Conservation (phyloP, 2,888 invertebrate species). For the Cenopis cana region DNA sequence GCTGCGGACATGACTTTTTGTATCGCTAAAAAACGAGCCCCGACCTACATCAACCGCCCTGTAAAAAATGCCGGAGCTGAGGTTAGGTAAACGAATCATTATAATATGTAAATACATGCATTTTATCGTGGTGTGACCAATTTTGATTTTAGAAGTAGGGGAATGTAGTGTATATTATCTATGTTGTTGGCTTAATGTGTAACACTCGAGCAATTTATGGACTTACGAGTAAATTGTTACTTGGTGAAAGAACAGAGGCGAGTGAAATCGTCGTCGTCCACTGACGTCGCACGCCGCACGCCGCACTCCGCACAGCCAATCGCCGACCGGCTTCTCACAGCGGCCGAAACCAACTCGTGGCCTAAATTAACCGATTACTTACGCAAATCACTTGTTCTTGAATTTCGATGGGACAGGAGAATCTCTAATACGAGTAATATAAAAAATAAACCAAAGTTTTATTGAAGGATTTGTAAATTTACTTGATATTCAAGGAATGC, state of each 20-base stretch:
- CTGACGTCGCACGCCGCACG: background rate
- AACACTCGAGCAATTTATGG: background rate
- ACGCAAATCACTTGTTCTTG: background rate
- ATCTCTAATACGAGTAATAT: background rate
- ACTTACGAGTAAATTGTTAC: background rate
- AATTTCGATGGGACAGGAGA: background rate
- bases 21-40: conserved; percentile 62
- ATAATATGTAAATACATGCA: background rate
- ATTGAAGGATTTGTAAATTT: too few species aligned
- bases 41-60: conserved; percentile 78
- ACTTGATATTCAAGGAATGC: too few species aligned
- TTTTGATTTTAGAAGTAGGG: background rate
- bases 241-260: conserved; percentile 11
- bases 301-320: conserved; percentile 13
- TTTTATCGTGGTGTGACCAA: conserved; percentile 1
- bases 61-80: conserved; percentile 59
- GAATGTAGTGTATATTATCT: too few species aligned
- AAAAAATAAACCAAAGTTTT: background rate
- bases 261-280: conserved; percentile 45
- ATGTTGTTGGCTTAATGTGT: background rate
- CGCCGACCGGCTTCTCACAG: background rate
- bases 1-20: conserved; percentile 66
- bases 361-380: background rate
- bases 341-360: conserved; percentile 2
- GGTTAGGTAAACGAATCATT: conserved; percentile 32